A percentile compares a stretch with the other conserved stretches of the same genome.
Conservation (phyloP, 2,113 vertebrate species). For the Montifringilla adamsi region DNA sequence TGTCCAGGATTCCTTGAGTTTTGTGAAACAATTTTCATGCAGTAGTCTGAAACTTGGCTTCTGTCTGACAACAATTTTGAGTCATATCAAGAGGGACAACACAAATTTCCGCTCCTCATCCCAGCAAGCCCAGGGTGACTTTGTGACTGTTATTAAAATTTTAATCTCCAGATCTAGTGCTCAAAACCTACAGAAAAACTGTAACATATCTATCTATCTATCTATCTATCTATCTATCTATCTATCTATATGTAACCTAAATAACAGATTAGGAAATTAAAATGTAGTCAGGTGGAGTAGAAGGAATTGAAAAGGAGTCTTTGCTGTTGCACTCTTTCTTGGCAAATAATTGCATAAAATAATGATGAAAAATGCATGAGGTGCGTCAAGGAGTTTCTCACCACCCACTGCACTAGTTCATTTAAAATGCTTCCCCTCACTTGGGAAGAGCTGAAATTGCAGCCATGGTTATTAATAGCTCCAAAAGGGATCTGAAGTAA, state of each 20-base stretch:
- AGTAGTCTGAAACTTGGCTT: background rate
- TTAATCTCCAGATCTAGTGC: background rate
- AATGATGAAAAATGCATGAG: slow-evolving; percentile 36
- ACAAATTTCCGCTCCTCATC: background rate
- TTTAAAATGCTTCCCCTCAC: slow-evolving; percentile 25
- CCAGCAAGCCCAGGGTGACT: background rate
- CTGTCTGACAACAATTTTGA: background rate
- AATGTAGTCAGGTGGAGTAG: background rate
- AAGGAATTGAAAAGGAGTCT: background rate
- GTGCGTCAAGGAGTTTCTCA: background rate
- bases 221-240: too few species aligned
- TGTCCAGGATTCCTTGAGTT: background rate
- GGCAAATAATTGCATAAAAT: background rate
- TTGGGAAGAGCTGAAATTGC: slow-evolving; percentile 25
- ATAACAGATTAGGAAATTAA: background rate
- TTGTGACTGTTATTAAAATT: background rate
- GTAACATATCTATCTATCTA: too few species aligned
- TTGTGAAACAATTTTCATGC: background rate
- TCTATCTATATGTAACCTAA: background rate
- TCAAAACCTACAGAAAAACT: background rate
- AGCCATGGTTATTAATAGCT: slow-evolving; percentile 8
- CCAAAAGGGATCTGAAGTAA: slow-evolving; percentile 11
- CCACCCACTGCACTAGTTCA: background rate
- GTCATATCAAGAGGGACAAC: background rate
- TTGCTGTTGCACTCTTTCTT: background rate